A percentile compares a stretch with the other conserved stretches of the same genome.
Evolutionary conservation across 2,888 invertebrate species (phyloP).

Genomic region (Ariolimax columbianus): DNA sequence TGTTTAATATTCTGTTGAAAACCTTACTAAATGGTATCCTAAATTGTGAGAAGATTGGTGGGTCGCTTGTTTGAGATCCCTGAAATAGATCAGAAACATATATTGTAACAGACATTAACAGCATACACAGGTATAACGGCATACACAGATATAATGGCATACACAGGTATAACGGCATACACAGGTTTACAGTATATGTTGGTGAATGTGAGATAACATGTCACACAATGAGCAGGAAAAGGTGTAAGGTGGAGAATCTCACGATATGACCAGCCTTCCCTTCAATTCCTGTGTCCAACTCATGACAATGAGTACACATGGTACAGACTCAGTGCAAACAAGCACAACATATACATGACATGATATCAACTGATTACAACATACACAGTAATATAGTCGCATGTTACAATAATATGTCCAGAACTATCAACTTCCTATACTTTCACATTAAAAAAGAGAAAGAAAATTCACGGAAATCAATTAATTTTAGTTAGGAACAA

Average conservation of each 20-base stretch:
- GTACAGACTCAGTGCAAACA: background rate
- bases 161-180: background rate
- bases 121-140: background rate
- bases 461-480: too few relatives aligned
- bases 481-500: too few relatives aligned
- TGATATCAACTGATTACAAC: background rate
- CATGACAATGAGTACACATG: background rate
- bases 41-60: too few relatives aligned
- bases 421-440: background rate
- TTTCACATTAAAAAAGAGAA: too few relatives aligned
- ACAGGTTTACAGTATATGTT: background rate
- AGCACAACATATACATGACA: background rate
- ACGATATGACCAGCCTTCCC: background rate
- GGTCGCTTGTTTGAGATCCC: too few relatives aligned
- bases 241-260: background rate
- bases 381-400: background rate
- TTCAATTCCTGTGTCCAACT: background rate
- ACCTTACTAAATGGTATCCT: too few relatives aligned
- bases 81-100: too few relatives aligned
- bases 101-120: background rate
- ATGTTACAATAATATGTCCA: background rate
- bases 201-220: background rate
- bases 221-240: background rate
- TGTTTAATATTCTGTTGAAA: too few relatives aligned
- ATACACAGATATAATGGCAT: background rate